Evolutionary conservation across 2,113 vertebrate species (phyloP).

Genomic region (Phaethornis superciliosus): DNA sequence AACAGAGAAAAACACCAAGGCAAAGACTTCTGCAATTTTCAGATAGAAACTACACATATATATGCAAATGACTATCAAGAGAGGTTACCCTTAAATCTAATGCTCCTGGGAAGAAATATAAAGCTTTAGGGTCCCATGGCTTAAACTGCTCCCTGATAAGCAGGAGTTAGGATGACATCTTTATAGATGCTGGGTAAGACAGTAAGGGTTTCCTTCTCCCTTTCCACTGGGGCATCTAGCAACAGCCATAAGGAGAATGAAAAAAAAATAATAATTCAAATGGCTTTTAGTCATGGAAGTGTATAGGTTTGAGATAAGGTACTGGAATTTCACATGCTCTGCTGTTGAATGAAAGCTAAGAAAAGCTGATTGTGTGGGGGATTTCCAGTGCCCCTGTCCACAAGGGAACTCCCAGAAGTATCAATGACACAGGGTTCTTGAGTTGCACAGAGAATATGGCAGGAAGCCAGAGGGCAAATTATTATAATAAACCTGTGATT

Average conservation of each 20-base stretch:
- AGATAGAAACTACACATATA: neutral
- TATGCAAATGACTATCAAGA: neutral
- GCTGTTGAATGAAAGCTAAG: neutral
- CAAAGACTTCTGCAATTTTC: neutral
- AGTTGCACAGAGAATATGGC: neutral
- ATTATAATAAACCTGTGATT: neutral
- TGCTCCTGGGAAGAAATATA: neutral
- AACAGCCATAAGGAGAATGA: neutral
- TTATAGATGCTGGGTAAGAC: neutral
- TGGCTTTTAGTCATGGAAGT: neutral
- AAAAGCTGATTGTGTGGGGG: neutral
- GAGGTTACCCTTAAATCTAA: neutral
- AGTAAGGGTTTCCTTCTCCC: neutral
- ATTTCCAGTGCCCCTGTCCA: neutral
- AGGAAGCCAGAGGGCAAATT: constrained; percentile 33
- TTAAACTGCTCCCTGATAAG: neutral
- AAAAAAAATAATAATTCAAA: neutral
- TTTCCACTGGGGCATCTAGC: neutral
- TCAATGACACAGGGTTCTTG: neutral
- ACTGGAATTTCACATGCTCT: constrained; percentile 10
- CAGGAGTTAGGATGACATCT: neutral
- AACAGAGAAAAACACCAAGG: neutral
- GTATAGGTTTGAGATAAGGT: neutral
- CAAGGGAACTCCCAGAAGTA: neutral
- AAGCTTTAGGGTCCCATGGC: neutral